phyloP scores from a whole-genome alignment of 2,113 vertebrate genomes.

The Nanorana parkeri region DNA sequence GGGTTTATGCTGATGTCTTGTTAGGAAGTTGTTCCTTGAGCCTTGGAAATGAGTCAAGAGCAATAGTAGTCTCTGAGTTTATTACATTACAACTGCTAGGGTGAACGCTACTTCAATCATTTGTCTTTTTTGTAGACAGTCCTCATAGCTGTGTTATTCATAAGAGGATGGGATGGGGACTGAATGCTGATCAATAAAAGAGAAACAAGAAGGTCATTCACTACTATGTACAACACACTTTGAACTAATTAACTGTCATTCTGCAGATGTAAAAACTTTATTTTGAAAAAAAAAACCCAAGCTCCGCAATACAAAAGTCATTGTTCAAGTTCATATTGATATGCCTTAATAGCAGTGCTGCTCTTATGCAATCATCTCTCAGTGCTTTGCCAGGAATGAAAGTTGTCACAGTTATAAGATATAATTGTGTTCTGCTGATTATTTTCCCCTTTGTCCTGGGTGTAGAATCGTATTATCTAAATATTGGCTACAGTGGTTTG shows the following conservation, averaged over 20 bases:
- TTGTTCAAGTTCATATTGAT: no score
- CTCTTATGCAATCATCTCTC: no score
- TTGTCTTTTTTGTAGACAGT: background rate
- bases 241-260: background rate
- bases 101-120: background rate
- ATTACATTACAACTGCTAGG: constrained; percentile 16
- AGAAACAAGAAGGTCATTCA: background rate
- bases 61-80: background rate
- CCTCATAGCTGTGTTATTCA: background rate
- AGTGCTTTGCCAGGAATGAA: no score
- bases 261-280: no score
- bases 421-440: no score
- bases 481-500: background rate
- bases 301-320: no score
- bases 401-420: no score
- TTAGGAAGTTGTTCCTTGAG: constrained; percentile 31
- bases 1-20: constrained; percentile 47
- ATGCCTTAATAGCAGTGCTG: no score
- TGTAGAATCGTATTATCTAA: no score
- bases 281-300: no score
- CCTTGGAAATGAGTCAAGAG: constrained; percentile 21
- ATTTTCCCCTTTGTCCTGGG: no score
- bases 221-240: background rate
- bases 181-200: background rate
- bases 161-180: background rate